phyloP scores from a whole-genome alignment of 2,113 vertebrate species.

The Pithys albifrons region DNA sequence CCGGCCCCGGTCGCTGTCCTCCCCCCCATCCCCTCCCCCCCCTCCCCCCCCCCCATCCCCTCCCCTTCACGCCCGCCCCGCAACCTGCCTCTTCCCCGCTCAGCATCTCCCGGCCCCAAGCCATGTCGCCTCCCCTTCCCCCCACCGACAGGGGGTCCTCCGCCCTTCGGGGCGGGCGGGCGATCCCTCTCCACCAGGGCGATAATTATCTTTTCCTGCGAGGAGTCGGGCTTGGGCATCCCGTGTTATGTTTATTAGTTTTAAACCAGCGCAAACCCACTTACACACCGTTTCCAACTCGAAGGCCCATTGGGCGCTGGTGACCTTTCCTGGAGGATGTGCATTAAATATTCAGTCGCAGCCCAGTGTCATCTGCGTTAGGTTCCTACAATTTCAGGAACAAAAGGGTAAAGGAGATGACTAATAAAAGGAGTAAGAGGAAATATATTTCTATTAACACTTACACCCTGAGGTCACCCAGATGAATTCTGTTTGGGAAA shows the following conservation, averaged over 20 bases:
- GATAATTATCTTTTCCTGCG: background rate
- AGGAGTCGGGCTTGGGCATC: background rate
- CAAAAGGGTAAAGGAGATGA: slow-evolving; percentile 41
- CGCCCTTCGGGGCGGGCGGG: background rate
- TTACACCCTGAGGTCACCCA: slow-evolving; percentile 45
- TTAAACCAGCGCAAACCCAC: background rate
- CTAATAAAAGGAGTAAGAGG: slow-evolving; percentile 24
- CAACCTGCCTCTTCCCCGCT: background rate
- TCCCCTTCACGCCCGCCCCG: background rate
- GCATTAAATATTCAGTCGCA: slow-evolving; percentile 30
- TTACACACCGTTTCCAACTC: background rate
- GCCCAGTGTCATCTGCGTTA: slow-evolving; percentile 6
- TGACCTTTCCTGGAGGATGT: slow-evolving; percentile 47
- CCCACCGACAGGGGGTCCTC: background rate
- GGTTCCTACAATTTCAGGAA: slow-evolving; percentile 33
- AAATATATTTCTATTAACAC: slow-evolving; percentile 25
- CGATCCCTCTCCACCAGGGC: background rate
- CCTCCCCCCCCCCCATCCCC: background rate
- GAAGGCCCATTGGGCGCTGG: slow-evolving; percentile 1
- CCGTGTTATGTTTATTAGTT: background rate
- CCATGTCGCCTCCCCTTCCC: background rate
- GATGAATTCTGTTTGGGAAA: background rate
- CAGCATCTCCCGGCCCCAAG: background rate
- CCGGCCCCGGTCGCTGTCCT: background rate
- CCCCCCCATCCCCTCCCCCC: too few species aligned